These are phyloP conservation scores for Pithys albifrons DNA, from an alignment of 2,113 vertebrate genomes.

Conservation along the genomic window DNA sequence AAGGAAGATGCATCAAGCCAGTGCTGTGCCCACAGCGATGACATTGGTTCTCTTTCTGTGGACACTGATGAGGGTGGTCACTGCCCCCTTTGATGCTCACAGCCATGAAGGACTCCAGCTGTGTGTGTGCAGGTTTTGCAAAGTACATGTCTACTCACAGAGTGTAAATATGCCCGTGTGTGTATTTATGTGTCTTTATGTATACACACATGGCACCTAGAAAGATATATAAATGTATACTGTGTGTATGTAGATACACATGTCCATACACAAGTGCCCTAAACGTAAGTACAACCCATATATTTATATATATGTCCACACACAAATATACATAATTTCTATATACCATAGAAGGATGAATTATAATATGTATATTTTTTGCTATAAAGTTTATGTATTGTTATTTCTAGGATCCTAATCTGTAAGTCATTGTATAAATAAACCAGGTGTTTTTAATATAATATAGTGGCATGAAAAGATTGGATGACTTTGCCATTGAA, in stretches of 20 bases:
- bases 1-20: constrained; percentile 93
- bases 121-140: constrained; percentile 46
- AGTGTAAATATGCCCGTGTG: constrained; percentile 60
- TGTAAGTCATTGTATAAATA: constrained; percentile 87
- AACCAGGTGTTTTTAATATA: constrained; percentile 81
- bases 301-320: constrained; percentile 67
- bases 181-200: constrained; percentile 55
- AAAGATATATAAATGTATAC: constrained; percentile 33
- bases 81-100: constrained; percentile 1
- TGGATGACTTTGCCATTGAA: constrained; percentile 46
- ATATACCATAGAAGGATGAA: constrained; percentile 74
- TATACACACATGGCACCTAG: constrained; percentile 7
- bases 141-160: constrained; percentile 10
- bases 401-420: constrained; percentile 74
- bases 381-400: constrained; percentile 80
- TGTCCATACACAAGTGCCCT: constrained; percentile 29
- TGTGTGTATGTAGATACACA: constrained; percentile 24
- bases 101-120: constrained; percentile 66
- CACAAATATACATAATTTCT: constrained; percentile 73
- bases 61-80: constrained; percentile 33
- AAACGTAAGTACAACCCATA: constrained; percentile 62
- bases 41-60: constrained; percentile 67
- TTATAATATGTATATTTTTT: constrained; percentile 86
- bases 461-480: constrained; percentile 61
- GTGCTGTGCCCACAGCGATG: constrained; percentile 93